These are phyloP conservation scores for Squalus acanthias DNA, from an alignment of 2,797 vertebrate species.

Conservation along the genomic window DNA sequence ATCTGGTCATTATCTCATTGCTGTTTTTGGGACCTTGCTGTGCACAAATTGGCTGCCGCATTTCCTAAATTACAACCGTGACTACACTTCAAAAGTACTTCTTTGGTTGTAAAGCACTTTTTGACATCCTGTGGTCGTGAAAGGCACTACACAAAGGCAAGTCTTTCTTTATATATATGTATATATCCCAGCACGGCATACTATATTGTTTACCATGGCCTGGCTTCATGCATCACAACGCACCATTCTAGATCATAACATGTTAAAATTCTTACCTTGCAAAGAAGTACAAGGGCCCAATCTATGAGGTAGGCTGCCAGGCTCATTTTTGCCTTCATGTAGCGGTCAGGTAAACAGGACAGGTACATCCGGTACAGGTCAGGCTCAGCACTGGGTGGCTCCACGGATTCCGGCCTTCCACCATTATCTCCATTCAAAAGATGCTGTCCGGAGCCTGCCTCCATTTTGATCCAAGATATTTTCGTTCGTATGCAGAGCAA, in stretches of 20 bases:
- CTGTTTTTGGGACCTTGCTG: neutral
- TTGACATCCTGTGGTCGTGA: neutral
- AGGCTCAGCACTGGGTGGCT: constrained; percentile 44
- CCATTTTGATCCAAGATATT: neutral
- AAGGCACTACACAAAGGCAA: neutral
- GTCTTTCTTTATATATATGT: neutral
- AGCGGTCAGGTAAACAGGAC: constrained; percentile 53
- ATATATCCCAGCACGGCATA: neutral
- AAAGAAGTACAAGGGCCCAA: constrained; percentile 63
- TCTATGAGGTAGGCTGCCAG: constrained; percentile 56
- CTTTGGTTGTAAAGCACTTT: neutral
- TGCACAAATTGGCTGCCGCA: neutral
- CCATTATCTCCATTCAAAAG: constrained; percentile 40
- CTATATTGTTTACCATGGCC: neutral
- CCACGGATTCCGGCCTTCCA: neutral
- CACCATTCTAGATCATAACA: neutral
- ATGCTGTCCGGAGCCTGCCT: constrained; percentile 36
- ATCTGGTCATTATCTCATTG: neutral
- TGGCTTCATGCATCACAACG: neutral
- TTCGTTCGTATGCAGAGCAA: neutral
- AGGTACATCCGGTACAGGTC: constrained; percentile 51
- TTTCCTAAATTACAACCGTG: neutral
- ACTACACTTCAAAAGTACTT: neutral
- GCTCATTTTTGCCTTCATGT: constrained; percentile 54
- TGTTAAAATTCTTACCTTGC: constrained; percentile 59